Base-by-base conservation (phyloP, 2,113 vertebrate genomes). In the Cephalopholis sonnerati region DNA sequence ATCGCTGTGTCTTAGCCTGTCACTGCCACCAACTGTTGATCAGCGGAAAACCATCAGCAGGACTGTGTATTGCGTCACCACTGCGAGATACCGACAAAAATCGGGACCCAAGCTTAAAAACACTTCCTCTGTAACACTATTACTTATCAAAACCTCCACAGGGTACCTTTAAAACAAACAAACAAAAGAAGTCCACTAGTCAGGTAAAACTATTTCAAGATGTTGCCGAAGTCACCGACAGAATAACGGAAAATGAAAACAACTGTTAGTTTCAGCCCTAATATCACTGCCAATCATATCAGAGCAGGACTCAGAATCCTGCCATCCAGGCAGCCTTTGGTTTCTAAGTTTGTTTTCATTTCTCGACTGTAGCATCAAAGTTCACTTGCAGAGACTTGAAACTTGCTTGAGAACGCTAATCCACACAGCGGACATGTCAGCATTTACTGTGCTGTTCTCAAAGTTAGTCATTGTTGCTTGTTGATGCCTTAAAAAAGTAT, bases 351-450 rank as follows among this genome's bases (percentile, higher is more conserved):
- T 41, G 41, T 3, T 2, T 11, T 51, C 2, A 32, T 46, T 66
- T 24, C 54, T 66, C 51, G 7, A 10, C n/a, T 2, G 5, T 13
- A 48, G 39, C 16, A 10, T 22, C 25, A 44, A 66, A 29, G 15
- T 55, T 8, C 1, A 15, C 74, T 3, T 27, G 66, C 15, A 66
- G 66, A 72, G 46, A 76, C 66, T 32, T 74, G 66, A 79, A 69
- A 44, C 62, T 63, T 65, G 53, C 39, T 65, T 5, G 5, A 48
- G 18, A 22, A 16, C 7, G n/a, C 17, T 36, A 25, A 55, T 62
- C 25, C 55, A 36, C 18, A 18, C 36, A 67, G 17, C 57, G 13
- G 36, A 61, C 54, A 24, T 18, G 64, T 66, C 62, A 67, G 71
- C 58, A 55, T 74, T 83, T 57, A 66, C 18, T 46, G 27, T 11